Evolutionary conservation across 2,888 invertebrate species (phyloP).

Genomic region (Tortricodes alternella): DNA sequence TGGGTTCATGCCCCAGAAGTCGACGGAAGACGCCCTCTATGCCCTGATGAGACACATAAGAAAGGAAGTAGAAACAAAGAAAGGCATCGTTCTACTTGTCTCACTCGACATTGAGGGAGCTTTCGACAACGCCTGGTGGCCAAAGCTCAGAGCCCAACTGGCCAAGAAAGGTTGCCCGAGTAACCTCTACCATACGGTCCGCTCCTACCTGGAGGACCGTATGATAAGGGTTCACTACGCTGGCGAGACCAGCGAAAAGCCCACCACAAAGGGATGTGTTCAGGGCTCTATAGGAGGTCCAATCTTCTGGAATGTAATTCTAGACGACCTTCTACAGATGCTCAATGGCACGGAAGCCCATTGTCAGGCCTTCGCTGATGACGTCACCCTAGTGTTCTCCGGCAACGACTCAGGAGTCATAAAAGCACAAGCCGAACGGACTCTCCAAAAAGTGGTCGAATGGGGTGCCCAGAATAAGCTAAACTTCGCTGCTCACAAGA

Average conservation of each 20-base stretch:
- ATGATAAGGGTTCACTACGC: constrained; percentile 1
- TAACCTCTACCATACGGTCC: constrained; percentile 13
- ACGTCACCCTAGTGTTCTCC: constrained; percentile 16
- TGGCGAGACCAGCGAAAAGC: background rate
- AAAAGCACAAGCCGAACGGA: constrained; percentile 27
- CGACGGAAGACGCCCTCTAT: no score
- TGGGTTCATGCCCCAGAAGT: constrained; percentile 31
- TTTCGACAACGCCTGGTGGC: constrained; percentile 33
- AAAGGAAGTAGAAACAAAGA: background rate
- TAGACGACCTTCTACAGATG: constrained; percentile 26
- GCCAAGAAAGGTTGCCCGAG: constrained; percentile 21
- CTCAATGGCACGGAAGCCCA: background rate
- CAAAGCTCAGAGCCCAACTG: constrained; percentile 18
- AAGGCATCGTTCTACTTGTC: constrained; percentile 8
- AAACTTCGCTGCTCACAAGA: constrained; percentile 29
- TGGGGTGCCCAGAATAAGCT: constrained; percentile 33
- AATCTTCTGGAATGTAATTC: constrained; percentile 33
- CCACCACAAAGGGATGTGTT: constrained; percentile 25
- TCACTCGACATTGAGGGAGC: constrained; percentile 31
- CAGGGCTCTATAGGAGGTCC: constrained; percentile 31
- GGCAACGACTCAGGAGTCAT: constrained; percentile 18
- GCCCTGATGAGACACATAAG: constrained; percentile 9
- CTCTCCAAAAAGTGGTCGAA: constrained; percentile 27
- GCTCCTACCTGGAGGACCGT: constrained; percentile 13
- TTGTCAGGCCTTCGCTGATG: constrained; percentile 33